Percentiles rank a stretch among this genome's conserved stretches.
Evolutionary conservation across 2,113 vertebrate genomes (phyloP).

Genomic region (Pteronura brasiliensis): DNA sequence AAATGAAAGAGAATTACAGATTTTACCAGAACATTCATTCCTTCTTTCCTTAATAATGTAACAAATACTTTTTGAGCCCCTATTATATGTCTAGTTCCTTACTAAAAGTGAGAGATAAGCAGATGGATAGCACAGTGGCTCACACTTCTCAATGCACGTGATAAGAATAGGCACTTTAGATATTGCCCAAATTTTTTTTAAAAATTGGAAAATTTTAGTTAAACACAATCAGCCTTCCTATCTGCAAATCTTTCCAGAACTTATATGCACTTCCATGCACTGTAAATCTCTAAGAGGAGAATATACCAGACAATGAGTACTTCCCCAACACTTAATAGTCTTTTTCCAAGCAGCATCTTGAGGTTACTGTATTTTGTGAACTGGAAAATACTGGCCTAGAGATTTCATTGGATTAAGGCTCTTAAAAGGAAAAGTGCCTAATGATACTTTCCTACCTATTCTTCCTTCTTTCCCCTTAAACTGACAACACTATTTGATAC

Average conservation of each 20-base stretch:
- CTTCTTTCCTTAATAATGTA: background rate
- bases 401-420: background rate
- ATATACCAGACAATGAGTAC: background rate
- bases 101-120: background rate
- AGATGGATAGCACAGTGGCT: background rate
- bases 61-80: background rate
- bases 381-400: background rate
- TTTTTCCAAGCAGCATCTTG: background rate
- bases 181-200: background rate
- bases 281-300: background rate
- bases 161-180: background rate
- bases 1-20: background rate
- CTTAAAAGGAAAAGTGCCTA: background rate
- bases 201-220: background rate
- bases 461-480: slow-evolving; percentile 47
- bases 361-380: background rate
- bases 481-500: slow-evolving; percentile 49
- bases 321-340: background rate
- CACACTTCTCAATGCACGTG: background rate
- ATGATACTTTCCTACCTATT: background rate
- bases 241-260: background rate
- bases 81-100: background rate
- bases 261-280: background rate
- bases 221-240: background rate
- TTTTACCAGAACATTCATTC: background rate